Evolutionary conservation across 23 tunicate species (phyloP).

Genomic region (Styela clava): DNA sequence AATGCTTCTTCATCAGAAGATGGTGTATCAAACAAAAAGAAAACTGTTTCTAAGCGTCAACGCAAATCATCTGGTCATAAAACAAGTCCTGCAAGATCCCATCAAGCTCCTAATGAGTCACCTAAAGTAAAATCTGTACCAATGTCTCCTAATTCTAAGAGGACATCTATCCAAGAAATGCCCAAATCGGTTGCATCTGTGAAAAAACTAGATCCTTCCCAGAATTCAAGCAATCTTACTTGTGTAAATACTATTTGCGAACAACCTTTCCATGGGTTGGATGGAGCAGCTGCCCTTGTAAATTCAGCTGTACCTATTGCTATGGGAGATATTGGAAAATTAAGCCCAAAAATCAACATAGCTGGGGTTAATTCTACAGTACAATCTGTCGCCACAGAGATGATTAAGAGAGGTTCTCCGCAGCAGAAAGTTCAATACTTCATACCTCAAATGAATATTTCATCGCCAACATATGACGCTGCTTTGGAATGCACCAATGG

Average conservation of each 20-base stretch:
- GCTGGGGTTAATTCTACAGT: constrained; percentile 30
- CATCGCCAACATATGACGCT: too few species aligned
- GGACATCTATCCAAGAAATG: neutral
- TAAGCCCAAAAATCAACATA: constrained; percentile 19
- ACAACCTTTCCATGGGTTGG: neutral
- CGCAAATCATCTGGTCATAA: constrained; percentile 1
- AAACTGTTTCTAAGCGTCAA: constrained; percentile 6
- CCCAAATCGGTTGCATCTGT: neutral
- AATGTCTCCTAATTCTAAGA: neutral
- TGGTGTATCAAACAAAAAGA: neutral
- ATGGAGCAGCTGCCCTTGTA: neutral
- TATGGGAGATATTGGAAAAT: neutral
- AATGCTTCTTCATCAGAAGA: neutral
- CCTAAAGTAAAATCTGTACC: constrained; percentile 1
- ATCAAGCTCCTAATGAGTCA: neutral
- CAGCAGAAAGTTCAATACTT: neutral
- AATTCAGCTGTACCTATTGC: neutral
- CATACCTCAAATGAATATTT: neutral
- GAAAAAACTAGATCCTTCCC: too few species aligned
- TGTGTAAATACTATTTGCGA: neutral
- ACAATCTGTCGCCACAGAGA: constrained; percentile 12
- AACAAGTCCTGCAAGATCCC: neutral
- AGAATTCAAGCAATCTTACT: neutral
- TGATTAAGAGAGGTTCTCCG: neutral
- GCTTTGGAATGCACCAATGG: neutral